Percentiles rank a stretch among this genome's conserved stretches.
Conservation (phyloP, 2,888 invertebrate species). For the Netelia inedita region DNA sequence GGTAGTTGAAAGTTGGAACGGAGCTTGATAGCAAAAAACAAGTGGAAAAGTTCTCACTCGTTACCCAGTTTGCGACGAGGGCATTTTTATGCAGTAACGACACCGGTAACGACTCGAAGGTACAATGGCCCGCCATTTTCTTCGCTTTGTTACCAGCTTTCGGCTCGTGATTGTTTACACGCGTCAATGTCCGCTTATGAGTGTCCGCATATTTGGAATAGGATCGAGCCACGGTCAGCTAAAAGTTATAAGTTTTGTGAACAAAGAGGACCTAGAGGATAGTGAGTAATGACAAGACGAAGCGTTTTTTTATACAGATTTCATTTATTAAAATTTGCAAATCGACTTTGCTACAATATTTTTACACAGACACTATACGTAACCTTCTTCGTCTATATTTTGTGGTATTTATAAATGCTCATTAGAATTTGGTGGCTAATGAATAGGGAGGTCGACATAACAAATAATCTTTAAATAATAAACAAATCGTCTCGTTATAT, state of each 20-base stretch:
- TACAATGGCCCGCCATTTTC: too few species aligned
- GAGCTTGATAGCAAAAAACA: neutral
- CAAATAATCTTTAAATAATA: conserved; percentile 61
- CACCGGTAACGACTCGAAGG: too few species aligned
- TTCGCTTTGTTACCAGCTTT: too few species aligned
- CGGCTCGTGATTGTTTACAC: too few species aligned
- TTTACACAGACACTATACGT: conserved; percentile 75
- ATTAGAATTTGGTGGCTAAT: conserved; percentile 38
- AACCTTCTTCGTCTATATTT: conserved; percentile 53
- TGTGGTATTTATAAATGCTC: conserved; percentile 58
- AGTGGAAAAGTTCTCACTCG: too few species aligned
- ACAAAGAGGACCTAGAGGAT: too few species aligned
- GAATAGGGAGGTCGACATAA: conserved; percentile 9
- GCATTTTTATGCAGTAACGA: too few species aligned
- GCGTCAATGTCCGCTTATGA: too few species aligned
- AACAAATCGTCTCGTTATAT: conserved; percentile 57
- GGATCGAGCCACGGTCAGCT: too few species aligned
- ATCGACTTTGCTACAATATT: conserved; percentile 75
- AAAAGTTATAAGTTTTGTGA: too few species aligned
- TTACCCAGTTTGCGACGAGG: too few species aligned
- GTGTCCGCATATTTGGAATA: too few species aligned
- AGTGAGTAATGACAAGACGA: neutral
- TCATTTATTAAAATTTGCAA: conserved; percentile 77
- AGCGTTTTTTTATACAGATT: conserved; percentile 67
- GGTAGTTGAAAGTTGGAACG: neutral